Evolutionary conservation across 2,797 vertebrate species (phyloP).

Genomic region (Picus viridis): DNA sequence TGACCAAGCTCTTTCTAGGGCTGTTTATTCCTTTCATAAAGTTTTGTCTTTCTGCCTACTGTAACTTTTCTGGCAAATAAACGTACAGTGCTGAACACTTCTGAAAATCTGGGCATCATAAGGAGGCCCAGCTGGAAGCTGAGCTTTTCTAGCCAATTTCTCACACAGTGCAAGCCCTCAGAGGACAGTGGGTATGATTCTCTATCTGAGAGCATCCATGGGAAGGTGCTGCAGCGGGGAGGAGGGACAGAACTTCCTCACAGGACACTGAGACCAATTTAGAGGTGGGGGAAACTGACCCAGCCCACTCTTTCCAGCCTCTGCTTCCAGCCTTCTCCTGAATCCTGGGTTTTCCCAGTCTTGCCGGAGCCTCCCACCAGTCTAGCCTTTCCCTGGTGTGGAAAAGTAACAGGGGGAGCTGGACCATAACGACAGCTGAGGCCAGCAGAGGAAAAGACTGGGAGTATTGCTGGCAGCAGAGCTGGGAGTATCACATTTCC

Average conservation of each 20-base stretch:
- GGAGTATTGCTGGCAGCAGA: neutral
- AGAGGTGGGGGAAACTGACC: neutral
- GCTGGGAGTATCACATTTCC: conserved; percentile 7
- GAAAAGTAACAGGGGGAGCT: conserved; percentile 14
- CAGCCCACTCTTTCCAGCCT: neutral
- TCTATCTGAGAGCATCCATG: neutral
- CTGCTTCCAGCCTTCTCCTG: neutral
- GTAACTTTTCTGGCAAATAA: neutral
- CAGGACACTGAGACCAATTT: neutral
- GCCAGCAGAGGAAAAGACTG: conserved; percentile 3
- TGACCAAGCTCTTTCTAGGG: neutral
- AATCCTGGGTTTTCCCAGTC: neutral
- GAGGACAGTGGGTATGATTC: neutral
- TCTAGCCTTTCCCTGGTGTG: neutral
- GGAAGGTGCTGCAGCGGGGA: neutral
- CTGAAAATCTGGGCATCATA: neutral
- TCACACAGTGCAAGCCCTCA: neutral
- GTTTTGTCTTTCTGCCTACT: neutral
- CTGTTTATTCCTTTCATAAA: neutral
- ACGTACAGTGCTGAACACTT: neutral
- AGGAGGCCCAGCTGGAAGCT: neutral
- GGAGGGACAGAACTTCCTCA: neutral
- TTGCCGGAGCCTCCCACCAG: neutral
- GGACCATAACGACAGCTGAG: neutral
- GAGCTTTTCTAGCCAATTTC: neutral